Base-by-base conservation (phyloP, 1,140 invertebrate genomes). In the Elymnias hypermnestra region DNA sequence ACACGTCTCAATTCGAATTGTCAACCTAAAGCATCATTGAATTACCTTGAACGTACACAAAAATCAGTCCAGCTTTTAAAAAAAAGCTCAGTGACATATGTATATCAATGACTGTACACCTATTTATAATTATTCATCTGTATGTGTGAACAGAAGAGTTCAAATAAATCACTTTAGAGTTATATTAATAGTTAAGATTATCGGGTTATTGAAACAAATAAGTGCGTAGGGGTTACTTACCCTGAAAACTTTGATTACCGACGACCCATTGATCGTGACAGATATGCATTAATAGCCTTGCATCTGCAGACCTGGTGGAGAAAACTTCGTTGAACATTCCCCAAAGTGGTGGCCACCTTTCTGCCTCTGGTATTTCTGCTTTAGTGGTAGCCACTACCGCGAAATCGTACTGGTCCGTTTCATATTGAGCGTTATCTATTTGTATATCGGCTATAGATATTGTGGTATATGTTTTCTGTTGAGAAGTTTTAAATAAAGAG, bases 351-450 rank as follows among this genome's bases (percentile, higher is more conserved):
- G 74, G 76, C 69, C 66, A 74, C 2, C 15, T 46, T 0, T 64
- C 69, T 7, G 9, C 3, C 0, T 22, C 2, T 0, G 35, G 14
- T 1, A 35, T 29, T 2, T 42, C 39, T 0, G 48, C 21, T 3
- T 63, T 47, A 3, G 77, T 76, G n/a, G 60, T 63, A 5, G 69
- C 75, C 0, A 83, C 60, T 5, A 83, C 79, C 0, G 68, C 61
- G 50, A 83, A 83, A 39, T 82, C 79, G 38, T 53, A 83, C 42
- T 71, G 59, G 0, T 71, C 77, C 0, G 31, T 71, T 5, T 65
- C 58, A 43, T 78, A 73, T 25, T 79, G 76, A 0, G 59, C 39
- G 41, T 83, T 83, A 51, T 82, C 79, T 9, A 81, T 42, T 50
- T 83, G 73, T 0, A 77, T 38, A 25, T 75, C 69, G 0, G 60